Evolutionary conservation across 2,888 invertebrate species (phyloP).

Genomic region (Euproctis similis): DNA sequence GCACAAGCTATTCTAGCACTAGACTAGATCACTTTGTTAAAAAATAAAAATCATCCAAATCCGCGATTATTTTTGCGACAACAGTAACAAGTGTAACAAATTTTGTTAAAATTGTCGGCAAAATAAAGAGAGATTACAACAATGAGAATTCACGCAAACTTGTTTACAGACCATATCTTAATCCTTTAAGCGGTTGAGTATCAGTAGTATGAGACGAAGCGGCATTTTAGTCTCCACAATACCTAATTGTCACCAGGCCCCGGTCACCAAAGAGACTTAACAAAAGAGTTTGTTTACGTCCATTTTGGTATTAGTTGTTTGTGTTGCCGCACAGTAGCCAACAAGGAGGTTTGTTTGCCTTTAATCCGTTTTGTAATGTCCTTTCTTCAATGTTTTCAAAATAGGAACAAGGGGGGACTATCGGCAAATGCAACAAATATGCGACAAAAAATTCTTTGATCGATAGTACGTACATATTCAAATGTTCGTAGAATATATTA

Average conservation of each 20-base stretch:
- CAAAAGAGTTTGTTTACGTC: conserved; percentile 66
- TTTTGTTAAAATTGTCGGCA: too few species aligned
- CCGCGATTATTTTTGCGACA: too few species aligned
- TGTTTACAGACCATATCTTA: conserved; percentile 48
- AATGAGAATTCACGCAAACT: conserved; percentile 42
- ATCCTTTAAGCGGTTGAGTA: conserved; percentile 66
- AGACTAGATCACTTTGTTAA: too few species aligned
- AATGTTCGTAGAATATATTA: conserved; percentile 6
- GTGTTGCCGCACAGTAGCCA: conserved; percentile 54
- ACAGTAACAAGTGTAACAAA: too few species aligned
- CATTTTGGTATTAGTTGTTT: conserved; percentile 62
- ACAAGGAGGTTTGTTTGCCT: conserved; percentile 59
- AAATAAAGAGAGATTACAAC: conserved; percentile 16
- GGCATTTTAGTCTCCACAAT: conserved; percentile 42
- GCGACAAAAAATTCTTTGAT: conserved; percentile 8
- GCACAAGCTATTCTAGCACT: too few species aligned
- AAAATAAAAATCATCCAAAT: too few species aligned
- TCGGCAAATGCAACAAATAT: conserved; percentile 19
- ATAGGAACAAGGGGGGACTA: conserved; percentile 31
- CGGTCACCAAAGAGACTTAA: conserved; percentile 39
- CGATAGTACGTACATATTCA: conserved; percentile 5
- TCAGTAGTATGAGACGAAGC: conserved; percentile 47
- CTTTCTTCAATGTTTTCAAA: conserved; percentile 51
- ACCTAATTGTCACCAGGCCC: conserved; percentile 45
- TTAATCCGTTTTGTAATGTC: conserved; percentile 67